Evolutionary conservation across 2,797 vertebrate species (phyloP).

Genomic region (Pagetopsis macropterus): DNA sequence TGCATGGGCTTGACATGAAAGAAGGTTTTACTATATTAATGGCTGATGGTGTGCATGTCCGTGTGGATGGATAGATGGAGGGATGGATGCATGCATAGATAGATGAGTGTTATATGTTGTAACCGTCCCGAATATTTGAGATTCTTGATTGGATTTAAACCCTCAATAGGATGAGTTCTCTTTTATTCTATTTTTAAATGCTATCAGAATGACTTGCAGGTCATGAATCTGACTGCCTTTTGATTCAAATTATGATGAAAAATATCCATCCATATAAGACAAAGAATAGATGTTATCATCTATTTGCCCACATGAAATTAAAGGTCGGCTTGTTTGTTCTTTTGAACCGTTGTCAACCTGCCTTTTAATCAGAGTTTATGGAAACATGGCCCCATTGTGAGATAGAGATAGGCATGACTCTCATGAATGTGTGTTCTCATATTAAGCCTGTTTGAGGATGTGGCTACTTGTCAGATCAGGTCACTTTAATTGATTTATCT

Average conservation of each 20-base stretch:
- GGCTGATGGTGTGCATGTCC: background rate
- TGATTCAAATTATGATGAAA: slow-evolving; percentile 46
- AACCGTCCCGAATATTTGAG: slow-evolving; percentile 1
- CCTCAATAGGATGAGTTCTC: slow-evolving; percentile 1
- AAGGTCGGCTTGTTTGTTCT: slow-evolving; percentile 32
- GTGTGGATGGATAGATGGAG: background rate
- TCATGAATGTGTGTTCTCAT: slow-evolving; percentile 59
- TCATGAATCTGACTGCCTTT: slow-evolving; percentile 16
- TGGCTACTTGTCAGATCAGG: slow-evolving; percentile 78
- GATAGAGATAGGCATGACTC: slow-evolving; percentile 45
- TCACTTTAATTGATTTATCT: slow-evolving; percentile 86
- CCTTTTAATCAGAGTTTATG: slow-evolving; percentile 49
- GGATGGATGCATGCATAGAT: background rate
- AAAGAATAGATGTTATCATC: slow-evolving; percentile 33
- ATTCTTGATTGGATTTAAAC: slow-evolving; percentile 2
- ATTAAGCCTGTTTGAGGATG: slow-evolving; percentile 71
- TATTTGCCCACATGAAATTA: slow-evolving; percentile 41
- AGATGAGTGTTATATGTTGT: background rate
- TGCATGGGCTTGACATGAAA: slow-evolving; percentile 12
- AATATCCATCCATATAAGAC: slow-evolving; percentile 29
- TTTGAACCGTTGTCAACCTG: slow-evolving; percentile 41
- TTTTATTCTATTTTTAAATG: slow-evolving; percentile 12
- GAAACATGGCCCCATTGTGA: slow-evolving; percentile 26
- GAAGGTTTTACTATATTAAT: slow-evolving; percentile 8
- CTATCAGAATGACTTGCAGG: slow-evolving; percentile 27